These are phyloP conservation scores for Drosophila neotestacea DNA, from an alignment of 2,888 invertebrate species.

Conservation along the genomic window DNA sequence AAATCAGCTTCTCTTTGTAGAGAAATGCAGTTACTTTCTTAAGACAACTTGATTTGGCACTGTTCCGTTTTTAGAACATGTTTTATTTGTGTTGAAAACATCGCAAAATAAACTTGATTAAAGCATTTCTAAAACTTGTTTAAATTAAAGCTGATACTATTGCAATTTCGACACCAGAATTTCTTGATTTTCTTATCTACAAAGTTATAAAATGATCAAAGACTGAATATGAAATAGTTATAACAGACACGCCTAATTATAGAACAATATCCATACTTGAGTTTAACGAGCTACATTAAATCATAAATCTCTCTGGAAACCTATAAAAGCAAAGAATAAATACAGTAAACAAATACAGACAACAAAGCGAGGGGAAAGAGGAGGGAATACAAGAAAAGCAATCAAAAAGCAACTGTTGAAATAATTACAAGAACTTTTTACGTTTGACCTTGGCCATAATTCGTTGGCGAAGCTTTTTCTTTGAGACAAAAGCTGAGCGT, in stretches of 20 bases:
- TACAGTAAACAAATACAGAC: background rate
- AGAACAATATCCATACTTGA: background rate
- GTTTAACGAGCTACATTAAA: background rate
- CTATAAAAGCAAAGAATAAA: slow-evolving; percentile 3
- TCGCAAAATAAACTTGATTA: background rate
- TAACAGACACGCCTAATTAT: background rate
- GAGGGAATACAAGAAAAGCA: slow-evolving; percentile 26
- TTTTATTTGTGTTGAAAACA: slow-evolving; percentile 8
- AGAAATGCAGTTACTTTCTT: background rate
- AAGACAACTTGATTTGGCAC: background rate
- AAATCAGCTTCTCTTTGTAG: background rate
- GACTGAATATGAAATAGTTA: slow-evolving; percentile 2
- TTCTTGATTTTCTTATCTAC: background rate
- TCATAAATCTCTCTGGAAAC: background rate
- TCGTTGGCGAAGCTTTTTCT: slow-evolving; percentile 65
- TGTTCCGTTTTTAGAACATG: slow-evolving; percentile 1
- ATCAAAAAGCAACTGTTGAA: slow-evolving; percentile 53
- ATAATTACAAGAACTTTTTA: slow-evolving; percentile 81
- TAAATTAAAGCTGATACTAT: background rate
- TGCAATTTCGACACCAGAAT: slow-evolving; percentile 4
- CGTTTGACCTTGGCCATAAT: slow-evolving; percentile 77
- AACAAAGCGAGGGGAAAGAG: slow-evolving; percentile 1
- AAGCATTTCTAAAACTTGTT: slow-evolving; percentile 3
- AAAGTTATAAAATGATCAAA: background rate
- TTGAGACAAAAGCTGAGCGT: slow-evolving; percentile 67